A percentile compares a stretch with the other conserved stretches of the same genome.
These are phyloP conservation scores for Penaeus japonicus DNA, from an alignment of 1,140 invertebrate genomes.

Conservation along the genomic window DNA sequence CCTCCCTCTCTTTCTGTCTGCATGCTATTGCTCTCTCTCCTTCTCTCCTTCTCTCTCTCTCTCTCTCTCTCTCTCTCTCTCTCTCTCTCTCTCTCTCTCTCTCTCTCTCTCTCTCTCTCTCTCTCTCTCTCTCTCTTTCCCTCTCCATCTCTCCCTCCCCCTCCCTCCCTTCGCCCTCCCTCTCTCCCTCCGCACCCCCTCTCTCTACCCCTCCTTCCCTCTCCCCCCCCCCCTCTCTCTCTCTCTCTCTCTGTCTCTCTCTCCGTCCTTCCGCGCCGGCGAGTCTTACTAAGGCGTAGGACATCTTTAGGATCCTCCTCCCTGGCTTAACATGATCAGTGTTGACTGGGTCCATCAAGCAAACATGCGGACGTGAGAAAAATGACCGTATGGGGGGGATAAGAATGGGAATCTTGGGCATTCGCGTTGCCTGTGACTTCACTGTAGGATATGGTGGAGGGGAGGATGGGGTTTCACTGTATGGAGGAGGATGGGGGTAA, in stretches of 20 bases:
- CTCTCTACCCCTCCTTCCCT: neutral
- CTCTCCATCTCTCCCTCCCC: neutral
- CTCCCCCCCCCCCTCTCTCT: neutral
- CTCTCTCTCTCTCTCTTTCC: neutral
- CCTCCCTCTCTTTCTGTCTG: neutral
- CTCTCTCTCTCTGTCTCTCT: neutral
- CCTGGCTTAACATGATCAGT: too few relatives aligned
- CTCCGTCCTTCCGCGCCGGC: neutral
- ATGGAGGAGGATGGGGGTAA: too few relatives aligned
- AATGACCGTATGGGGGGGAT: too few relatives aligned
- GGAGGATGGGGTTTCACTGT: too few relatives aligned
- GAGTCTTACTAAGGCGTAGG: too few relatives aligned
- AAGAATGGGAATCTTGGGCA: too few relatives aligned
- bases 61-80: neutral
- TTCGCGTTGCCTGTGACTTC: too few relatives aligned
- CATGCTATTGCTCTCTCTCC: neutral
- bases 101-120: neutral
- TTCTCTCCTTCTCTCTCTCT: neutral
- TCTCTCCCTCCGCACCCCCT: neutral
- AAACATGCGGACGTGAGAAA: too few relatives aligned
- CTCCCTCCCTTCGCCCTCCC: neutral
- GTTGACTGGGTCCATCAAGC: too few relatives aligned
- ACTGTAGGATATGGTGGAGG: too few relatives aligned
- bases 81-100: neutral
- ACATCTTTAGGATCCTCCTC: too few relatives aligned